Base-by-base conservation (phyloP, 2,113 vertebrate genomes). In the Pontoporia blainvillei region DNA sequence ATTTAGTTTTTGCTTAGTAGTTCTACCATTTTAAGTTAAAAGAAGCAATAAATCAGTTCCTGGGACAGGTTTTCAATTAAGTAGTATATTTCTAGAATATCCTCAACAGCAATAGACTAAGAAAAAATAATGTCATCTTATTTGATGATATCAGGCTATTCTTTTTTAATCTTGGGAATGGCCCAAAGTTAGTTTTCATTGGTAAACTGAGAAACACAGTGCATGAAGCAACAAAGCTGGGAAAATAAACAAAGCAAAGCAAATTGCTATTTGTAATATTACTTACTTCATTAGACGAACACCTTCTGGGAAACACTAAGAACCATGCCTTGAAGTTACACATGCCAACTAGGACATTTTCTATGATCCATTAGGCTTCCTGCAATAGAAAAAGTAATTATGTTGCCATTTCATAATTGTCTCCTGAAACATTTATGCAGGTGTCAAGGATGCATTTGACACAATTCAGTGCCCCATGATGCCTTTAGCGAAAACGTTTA, bases 361-460 rank as follows among this genome's bases (percentile, higher is more conserved):
- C 67, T 97, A 27, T 85, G 34, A 96, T 94, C 84, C 94, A 88
- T 89, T 95, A 96, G 61, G 72, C n/a, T 96, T 95, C 91, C 59
- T 71, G 95, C 2, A 81, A 75, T 87, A 94, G 81, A 92, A 89
- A 97, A 97, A 97, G 83, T 93, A 98, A 94, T 97, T 93, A 86
- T 75, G 14, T 39, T 97, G 57, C 2, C 93, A 90, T 90, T 97
- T 29, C 87, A 94, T 97, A 97, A 96, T 92, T 92, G 39, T 98
- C 75, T 81, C 86, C 34, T 62, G 57, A 96, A 98, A 89, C 5
- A 91, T 93, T 84, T 90, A 79, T 5, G 6, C 73, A 92, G 71
- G 71, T 95, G 86, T 96, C 85, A 97, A 94, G 41, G 34, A 95
- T 41, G 12, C 12, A 59, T 83, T 96, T 95, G 82, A 96, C 67